phyloP scores from a whole-genome alignment of 2,797 vertebrate species.

The Ctenopoma kingsleyae region DNA sequence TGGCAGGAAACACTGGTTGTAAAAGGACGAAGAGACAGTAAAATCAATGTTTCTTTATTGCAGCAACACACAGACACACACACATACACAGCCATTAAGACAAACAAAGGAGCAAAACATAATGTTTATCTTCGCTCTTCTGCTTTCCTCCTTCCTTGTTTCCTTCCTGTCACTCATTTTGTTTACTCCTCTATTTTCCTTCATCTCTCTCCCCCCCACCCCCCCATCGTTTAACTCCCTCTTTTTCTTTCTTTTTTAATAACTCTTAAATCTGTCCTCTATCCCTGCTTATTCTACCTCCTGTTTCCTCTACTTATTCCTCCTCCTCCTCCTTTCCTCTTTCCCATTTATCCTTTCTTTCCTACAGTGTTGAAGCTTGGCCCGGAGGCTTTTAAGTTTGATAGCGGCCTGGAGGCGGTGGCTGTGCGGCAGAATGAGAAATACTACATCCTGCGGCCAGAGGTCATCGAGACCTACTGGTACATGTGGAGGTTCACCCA shows the following conservation, averaged over 20 bases:
- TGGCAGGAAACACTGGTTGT: constrained; percentile 33
- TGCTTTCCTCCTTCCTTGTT: constrained; percentile 3
- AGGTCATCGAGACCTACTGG: constrained; percentile 99
- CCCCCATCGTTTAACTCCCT: neutral
- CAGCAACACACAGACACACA: neutral
- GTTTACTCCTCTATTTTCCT: neutral
- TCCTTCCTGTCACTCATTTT: neutral
- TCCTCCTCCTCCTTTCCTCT: neutral
- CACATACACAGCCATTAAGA: constrained; percentile 13
- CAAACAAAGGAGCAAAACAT: constrained; percentile 23
- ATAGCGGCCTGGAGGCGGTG: constrained; percentile 94
- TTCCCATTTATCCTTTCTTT: neutral
- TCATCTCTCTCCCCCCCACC: neutral
- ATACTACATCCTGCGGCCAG: constrained; percentile 97
- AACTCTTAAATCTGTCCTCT: neutral
- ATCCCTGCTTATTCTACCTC: no score
- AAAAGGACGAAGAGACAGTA: constrained; percentile 39
- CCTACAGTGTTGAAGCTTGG: constrained; percentile 93
- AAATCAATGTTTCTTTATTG: constrained; percentile 35
- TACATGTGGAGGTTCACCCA: constrained; percentile 99
- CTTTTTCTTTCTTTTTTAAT: neutral
- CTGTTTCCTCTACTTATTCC: no score
- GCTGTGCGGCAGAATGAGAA: constrained; percentile 97
- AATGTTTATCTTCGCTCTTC: constrained; percentile 1
- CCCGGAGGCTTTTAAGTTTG: constrained; percentile 98